Evolutionary conservation across 2,797 vertebrate genomes (phyloP).

Genomic region (Erpetoichthys calabaricus): DNA sequence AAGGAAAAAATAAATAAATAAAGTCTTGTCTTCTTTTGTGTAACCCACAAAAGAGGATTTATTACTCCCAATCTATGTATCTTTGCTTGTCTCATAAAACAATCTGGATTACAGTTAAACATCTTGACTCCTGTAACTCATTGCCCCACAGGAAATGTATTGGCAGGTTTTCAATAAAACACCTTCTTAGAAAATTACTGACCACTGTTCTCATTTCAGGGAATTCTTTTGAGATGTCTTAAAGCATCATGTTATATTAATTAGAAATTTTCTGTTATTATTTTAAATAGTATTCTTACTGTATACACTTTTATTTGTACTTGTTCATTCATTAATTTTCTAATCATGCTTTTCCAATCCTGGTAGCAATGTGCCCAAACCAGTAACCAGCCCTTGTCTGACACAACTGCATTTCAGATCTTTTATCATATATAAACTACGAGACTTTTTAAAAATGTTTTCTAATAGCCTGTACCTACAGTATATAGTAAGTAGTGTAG

Average conservation of each 20-base stretch:
- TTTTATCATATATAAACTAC: no score
- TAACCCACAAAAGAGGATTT: not conserved
- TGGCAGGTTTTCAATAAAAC: constrained; percentile 79
- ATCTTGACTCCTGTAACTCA: constrained; percentile 30
- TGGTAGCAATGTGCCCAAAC: no score
- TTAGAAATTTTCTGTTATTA: constrained; percentile 36
- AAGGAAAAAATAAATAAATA: not conserved
- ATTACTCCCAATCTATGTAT: constrained; percentile 15
- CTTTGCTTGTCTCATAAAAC: constrained; percentile 20
- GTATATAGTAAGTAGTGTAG: no score
- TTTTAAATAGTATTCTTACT: no score
- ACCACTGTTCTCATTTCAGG: constrained; percentile 77
- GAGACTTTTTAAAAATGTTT: no score
- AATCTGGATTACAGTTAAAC: constrained; percentile 21
- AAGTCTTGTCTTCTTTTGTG: not conserved
- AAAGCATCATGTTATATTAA: constrained; percentile 79
- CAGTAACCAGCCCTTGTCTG: no score
- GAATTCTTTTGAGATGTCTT: constrained; percentile 35
- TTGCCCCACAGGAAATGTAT: constrained; percentile 52
- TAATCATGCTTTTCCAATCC: no score
- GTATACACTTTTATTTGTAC: no score
- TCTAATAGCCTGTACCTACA: no score
- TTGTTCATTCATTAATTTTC: no score
- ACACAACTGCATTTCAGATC: no score
- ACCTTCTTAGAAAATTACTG: constrained; percentile 80